Percentiles rank a stretch among this genome's conserved stretches.
Evolutionary conservation across 23 tunicate genomes (phyloP).

Genomic region (Styela plicata): DNA sequence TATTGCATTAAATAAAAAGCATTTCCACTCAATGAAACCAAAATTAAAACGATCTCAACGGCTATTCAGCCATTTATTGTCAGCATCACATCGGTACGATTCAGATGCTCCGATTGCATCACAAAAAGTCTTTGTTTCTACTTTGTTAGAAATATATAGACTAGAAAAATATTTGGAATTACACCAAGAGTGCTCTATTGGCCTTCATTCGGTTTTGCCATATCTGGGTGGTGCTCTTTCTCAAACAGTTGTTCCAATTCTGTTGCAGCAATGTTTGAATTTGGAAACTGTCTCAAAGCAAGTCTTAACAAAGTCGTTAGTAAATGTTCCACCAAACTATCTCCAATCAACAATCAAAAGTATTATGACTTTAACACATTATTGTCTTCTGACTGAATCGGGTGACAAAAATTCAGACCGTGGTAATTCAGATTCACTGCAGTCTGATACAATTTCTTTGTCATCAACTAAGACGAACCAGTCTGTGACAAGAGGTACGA

Average conservation of each 20-base stretch:
- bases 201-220: constrained; percentile 36
- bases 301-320: background rate
- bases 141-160: constrained; percentile 18
- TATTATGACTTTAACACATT: constrained; percentile 4
- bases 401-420: background rate
- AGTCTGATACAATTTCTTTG: constrained; percentile 1
- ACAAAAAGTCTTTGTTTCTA: constrained; percentile 29
- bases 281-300: constrained; percentile 38
- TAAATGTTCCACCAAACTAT: constrained; percentile 3
- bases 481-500: constrained; percentile 1
- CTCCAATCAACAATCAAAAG: constrained; percentile 8
- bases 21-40: background rate
- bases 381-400: constrained; percentile 12
- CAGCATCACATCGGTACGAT: constrained; percentile 24
- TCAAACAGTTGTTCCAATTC: constrained; percentile 38
- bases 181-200: constrained; percentile 23
- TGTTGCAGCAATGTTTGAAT: constrained; percentile 54
- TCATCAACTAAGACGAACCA: constrained; percentile 2
- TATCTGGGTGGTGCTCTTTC: constrained; percentile 39
- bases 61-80: constrained; percentile 26
- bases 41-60: constrained; percentile 23
- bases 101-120: constrained; percentile 17
- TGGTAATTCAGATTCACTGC: background rate
- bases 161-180: constrained; percentile 11
- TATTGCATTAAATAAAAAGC: constrained; percentile 11